phyloP scores from a whole-genome alignment of 2,888 invertebrate species.

The Eudasyphora cyanicolor region DNA sequence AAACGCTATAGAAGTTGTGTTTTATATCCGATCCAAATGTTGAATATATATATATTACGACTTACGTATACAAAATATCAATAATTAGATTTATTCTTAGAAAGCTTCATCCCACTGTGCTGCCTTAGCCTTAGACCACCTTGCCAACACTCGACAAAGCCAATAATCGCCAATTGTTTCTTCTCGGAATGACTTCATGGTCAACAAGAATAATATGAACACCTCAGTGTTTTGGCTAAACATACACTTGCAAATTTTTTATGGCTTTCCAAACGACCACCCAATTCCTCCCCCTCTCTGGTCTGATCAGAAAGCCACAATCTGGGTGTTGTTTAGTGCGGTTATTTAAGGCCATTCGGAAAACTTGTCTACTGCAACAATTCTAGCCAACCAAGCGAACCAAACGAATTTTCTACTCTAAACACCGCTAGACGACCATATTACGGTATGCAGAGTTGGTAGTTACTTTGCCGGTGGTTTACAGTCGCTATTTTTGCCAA shows the following conservation, averaged over 20 bases:
- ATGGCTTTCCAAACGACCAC: conserved; percentile 3
- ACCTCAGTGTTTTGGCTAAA: conserved; percentile 23
- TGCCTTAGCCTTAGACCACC: neutral
- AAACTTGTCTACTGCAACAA: conserved; percentile 46
- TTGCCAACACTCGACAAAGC: neutral
- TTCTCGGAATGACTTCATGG: conserved; percentile 31
- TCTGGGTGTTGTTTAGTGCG: neutral
- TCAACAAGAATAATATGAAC: conserved; percentile 53
- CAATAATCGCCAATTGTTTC: conserved; percentile 9
- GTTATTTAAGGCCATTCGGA: conserved; percentile 58
- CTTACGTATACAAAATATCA: too few species aligned
- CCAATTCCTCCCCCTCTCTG: neutral
- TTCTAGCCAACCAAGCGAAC: conserved; percentile 48
- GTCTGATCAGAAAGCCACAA: too few species aligned
- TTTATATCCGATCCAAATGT: too few species aligned
- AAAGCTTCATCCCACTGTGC: neutral
- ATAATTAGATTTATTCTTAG: too few species aligned
- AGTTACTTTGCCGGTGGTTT: conserved; percentile 44
- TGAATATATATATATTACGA: too few species aligned
- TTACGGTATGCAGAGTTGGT: conserved; percentile 63
- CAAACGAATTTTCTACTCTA: conserved; percentile 27
- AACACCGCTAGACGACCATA: conserved; percentile 59
- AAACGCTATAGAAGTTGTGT: too few species aligned
- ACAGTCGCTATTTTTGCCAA: neutral
- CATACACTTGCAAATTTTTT: conserved; percentile 53